Conservation (phyloP, 2,113 vertebrate genomes). For the Lucifuga dentata region DNA sequence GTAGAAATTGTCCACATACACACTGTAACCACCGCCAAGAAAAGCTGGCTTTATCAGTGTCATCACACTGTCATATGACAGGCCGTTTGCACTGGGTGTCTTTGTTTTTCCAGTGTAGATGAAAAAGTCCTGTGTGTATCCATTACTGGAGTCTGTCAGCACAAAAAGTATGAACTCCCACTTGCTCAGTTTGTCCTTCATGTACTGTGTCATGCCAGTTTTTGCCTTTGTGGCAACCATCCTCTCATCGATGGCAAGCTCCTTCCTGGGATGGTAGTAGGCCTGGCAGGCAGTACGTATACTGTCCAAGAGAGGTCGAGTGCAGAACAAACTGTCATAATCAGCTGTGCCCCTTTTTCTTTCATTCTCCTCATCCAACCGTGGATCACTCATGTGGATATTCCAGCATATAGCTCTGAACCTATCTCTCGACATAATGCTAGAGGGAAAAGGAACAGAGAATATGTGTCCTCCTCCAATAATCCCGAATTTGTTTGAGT, state of each 20-base stretch:
- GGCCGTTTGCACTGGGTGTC: neutral
- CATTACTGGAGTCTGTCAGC: constrained; percentile 4
- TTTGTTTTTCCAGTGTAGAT: neutral
- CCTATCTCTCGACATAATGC: constrained; percentile 17
- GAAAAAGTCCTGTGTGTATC: neutral
- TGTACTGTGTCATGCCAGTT: neutral
- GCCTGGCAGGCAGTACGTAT: neutral
- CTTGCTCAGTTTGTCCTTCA: neutral
- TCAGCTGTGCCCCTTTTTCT: neutral
- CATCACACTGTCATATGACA: constrained; percentile 1
- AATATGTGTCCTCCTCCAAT: neutral
- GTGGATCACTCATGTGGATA: constrained; percentile 10
- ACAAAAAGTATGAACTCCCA: neutral
- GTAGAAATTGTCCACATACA: constrained; percentile 23
- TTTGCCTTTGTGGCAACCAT: neutral
- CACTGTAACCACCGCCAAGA: constrained; percentile 8
- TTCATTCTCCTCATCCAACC: neutral
- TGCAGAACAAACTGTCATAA: neutral
- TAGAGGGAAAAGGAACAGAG: too few species aligned
- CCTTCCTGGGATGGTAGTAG: neutral
- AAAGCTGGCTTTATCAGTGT: neutral
- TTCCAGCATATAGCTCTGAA: neutral
- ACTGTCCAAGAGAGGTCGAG: neutral
- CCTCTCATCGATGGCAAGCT: neutral
- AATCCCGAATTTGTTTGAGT: neutral